Percentiles rank a stretch among this genome's conserved stretches.
Conservation (phyloP, 2,113 vertebrate genomes). For the Phaetusa simplex region DNA sequence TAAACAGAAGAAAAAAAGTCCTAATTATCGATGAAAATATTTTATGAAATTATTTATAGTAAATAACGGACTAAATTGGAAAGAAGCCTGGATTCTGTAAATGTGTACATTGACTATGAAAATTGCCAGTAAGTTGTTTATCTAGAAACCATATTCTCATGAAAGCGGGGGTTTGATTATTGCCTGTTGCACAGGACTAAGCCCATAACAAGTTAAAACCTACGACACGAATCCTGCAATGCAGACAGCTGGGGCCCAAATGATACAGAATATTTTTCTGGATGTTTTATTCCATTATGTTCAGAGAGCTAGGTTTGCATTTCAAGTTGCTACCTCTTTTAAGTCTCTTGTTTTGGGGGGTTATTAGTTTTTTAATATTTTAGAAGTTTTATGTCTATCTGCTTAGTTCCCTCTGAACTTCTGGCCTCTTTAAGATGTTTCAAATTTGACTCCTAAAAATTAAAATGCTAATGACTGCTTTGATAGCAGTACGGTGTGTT, state of each 20-base stretch:
- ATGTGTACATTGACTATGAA: background rate
- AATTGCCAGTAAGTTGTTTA: background rate
- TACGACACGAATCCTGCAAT: background rate
- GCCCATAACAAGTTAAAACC: background rate
- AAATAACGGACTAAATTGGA: background rate
- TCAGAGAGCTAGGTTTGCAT: background rate
- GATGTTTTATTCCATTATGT: background rate
- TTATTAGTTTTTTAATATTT: background rate
- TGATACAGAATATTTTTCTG: background rate
- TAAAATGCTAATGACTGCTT: background rate
- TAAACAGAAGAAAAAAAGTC: background rate
- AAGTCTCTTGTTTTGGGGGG: background rate
- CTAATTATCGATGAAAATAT: background rate
- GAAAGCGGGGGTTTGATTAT: background rate
- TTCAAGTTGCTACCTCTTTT: background rate
- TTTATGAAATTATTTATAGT: background rate
- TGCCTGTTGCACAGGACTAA: background rate
- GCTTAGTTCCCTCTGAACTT: background rate
- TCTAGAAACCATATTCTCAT: background rate
- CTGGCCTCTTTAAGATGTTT: background rate
- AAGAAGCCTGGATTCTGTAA: background rate
- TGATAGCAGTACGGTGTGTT: background rate
- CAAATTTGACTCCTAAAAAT: background rate
- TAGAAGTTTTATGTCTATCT: background rate
- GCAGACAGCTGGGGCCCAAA: background rate